Evolutionary conservation across 2,113 vertebrate genomes (phyloP), one percentile per base, ranked within the genome.

Genomic region (Tetrao urogallus): DNA sequence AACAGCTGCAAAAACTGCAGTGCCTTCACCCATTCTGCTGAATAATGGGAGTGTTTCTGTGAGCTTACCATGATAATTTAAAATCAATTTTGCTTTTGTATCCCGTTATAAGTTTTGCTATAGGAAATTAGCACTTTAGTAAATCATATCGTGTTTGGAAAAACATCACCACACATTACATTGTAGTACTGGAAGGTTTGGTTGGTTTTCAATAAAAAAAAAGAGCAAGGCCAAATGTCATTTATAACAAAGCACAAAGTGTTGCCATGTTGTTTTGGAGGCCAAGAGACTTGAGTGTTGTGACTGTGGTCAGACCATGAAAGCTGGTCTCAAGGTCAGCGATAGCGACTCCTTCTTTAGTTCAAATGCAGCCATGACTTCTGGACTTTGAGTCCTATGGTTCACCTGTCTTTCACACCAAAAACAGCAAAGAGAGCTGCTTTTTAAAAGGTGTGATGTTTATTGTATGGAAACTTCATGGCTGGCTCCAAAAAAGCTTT

Each of bases 81-180:
- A 96, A 96, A 95, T 95, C 94, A 91, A 95, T 94, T 94, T 94
- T 90, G 86, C 67, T 95, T 93, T 91, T 1, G 42, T 90, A 88
- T 85, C 69, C 73, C 80, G 77, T 95, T 93, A 94, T 67, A 91
- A 92, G 90, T 90, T 95, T 95, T 78, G 93, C 93, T 86, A 93
- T 71, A 90, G 92, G 93, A 96, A 96, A 94, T 95, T 86, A 96
- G 90, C 22, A 42, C 82, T 93, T 95, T 65, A 92, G 86, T 72
- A 94, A 94, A 96, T 86, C 92, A 93, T 65, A 78, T 60, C 60
- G 88, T 3, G 42, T 22, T 88, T 92, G 83, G 61, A 88, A 80
- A 90, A 92, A 70, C 85, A 95, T 66, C 81, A 24, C 76, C 76
- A 38, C 2, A 0, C 82, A 64, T 66, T 52, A 50, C 81, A 56